phyloP scores from a whole-genome alignment of 2,797 vertebrate species.

The Melanotaenia maccullochi region DNA sequence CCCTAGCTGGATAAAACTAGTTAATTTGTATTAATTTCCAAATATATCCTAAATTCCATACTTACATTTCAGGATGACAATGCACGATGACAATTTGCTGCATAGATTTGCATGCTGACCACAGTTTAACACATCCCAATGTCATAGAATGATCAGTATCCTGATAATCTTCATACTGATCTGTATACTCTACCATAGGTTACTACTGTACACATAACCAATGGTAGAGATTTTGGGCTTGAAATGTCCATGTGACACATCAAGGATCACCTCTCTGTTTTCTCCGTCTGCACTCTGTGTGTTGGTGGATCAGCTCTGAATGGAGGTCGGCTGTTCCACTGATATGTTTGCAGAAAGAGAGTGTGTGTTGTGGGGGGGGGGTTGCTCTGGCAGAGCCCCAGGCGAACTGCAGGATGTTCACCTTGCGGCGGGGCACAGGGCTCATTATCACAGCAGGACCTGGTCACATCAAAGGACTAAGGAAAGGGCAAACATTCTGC shows the following conservation, averaged over 20 bases:
- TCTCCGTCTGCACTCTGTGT: constrained; percentile 21
- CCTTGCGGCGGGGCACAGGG: constrained; percentile 80
- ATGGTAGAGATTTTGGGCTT: neutral
- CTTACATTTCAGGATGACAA: neutral
- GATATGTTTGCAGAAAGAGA: constrained; percentile 26
- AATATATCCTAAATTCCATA: neutral
- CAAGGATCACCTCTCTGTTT: constrained; percentile 4
- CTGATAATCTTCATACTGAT: neutral
- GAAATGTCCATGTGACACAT: neutral
- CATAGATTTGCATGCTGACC: neutral
- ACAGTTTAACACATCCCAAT: neutral
- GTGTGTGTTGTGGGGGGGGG: constrained; percentile 7
- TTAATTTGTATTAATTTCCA: neutral
- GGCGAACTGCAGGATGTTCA: constrained; percentile 79
- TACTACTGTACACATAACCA: neutral
- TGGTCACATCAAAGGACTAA: constrained; percentile 90
- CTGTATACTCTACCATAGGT: neutral
- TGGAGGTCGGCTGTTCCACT: constrained; percentile 40
- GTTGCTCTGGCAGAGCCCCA: constrained; percentile 70
- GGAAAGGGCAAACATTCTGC: constrained; percentile 93
- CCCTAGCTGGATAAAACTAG: neutral
- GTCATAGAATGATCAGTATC: too few relatives aligned
- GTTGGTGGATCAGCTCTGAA: constrained; percentile 44
- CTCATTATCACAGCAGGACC: constrained; percentile 88
- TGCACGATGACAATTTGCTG: neutral